Percentiles rank a stretch among this genome's conserved stretches.
These are phyloP conservation scores for Coregonus clupeaformis DNA, from an alignment of 2,113 vertebrate genomes.

Conservation along the genomic window DNA sequence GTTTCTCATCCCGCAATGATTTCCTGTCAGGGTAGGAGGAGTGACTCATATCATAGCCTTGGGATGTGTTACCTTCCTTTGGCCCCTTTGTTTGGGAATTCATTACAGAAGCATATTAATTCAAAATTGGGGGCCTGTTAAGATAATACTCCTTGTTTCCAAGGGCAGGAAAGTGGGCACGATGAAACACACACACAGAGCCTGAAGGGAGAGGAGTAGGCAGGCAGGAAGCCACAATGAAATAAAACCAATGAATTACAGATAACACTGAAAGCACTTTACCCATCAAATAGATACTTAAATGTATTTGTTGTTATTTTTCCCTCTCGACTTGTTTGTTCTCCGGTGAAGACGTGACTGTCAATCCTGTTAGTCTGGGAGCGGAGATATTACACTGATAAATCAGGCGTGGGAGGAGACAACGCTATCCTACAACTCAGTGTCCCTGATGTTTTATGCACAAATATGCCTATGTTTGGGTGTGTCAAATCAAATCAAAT, in stretches of 20 bases:
- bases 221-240: not conserved
- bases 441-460: slow-evolving; percentile 19
- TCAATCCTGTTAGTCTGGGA: not conserved
- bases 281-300: not conserved
- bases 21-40: slow-evolving; percentile 1
- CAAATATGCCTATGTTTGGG: not conserved
- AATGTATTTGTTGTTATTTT: not conserved
- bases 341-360: not conserved
- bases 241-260: slow-evolving; percentile 25
- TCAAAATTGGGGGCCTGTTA: not conserved
- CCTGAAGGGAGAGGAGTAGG: no score
- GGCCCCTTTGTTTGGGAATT: slow-evolving; percentile 18
- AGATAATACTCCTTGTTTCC: slow-evolving; percentile 14
- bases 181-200: no score
- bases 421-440: slow-evolving; percentile 6
- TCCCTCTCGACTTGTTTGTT: not conserved
- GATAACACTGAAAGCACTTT: not conserved
- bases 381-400: slow-evolving; percentile 15
- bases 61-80: slow-evolving; percentile 9
- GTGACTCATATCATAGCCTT: slow-evolving; percentile 15
- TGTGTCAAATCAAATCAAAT: no score
- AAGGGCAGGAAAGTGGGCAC: slow-evolving; percentile 2
- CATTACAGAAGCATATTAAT: slow-evolving; percentile 11
- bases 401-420: slow-evolving; percentile 13
- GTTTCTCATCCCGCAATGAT: slow-evolving; percentile 20